phyloP scores from a whole-genome alignment of 2,888 invertebrate genomes.

The Agrotis exclamationis region DNA sequence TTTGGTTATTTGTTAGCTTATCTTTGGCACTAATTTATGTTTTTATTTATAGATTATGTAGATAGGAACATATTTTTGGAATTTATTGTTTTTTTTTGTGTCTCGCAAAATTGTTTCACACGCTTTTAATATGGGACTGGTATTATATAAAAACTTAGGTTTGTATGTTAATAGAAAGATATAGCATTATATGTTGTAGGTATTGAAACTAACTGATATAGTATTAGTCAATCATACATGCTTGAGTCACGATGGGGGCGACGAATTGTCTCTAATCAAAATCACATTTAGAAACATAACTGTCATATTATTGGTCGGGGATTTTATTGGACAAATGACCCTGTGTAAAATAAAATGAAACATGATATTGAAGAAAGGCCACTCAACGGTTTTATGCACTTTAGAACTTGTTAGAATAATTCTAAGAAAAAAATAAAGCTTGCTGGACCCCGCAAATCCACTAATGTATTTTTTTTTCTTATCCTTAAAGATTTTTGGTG shows the following conservation, averaged over 20 bases:
- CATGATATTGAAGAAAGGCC: slow-evolving; percentile 20
- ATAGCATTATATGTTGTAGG: background rate
- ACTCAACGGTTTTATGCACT: background rate
- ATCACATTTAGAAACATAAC: slow-evolving; percentile 82
- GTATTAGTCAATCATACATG: slow-evolving; percentile 80
- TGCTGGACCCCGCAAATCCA: background rate
- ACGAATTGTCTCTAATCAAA: slow-evolving; percentile 87
- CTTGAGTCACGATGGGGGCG: slow-evolving; percentile 83
- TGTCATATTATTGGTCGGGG: slow-evolving; percentile 59
- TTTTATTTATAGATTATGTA: slow-evolving; percentile 55
- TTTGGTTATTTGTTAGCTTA: slow-evolving; percentile 60
- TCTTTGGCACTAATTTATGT: slow-evolving; percentile 61
- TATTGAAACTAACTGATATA: slow-evolving; percentile 49
- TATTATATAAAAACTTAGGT: background rate
- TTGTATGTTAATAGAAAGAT: background rate
- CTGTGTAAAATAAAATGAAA: slow-evolving; percentile 30
- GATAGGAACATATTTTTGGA: slow-evolving; percentile 46
- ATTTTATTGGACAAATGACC: slow-evolving; percentile 60
- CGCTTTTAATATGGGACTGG: slow-evolving; percentile 2
- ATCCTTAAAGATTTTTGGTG: too few species aligned
- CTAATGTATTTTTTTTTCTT: too few species aligned
- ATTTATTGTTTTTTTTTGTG: slow-evolving; percentile 17
- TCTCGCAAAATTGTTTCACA: slow-evolving; percentile 45
- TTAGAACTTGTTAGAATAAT: background rate
- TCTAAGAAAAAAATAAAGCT: background rate